Percentiles rank a stretch among this genome's conserved stretches.
phyloP scores from a whole-genome alignment of 2,113 vertebrate species.

The Brienomyrus brachyistius region DNA sequence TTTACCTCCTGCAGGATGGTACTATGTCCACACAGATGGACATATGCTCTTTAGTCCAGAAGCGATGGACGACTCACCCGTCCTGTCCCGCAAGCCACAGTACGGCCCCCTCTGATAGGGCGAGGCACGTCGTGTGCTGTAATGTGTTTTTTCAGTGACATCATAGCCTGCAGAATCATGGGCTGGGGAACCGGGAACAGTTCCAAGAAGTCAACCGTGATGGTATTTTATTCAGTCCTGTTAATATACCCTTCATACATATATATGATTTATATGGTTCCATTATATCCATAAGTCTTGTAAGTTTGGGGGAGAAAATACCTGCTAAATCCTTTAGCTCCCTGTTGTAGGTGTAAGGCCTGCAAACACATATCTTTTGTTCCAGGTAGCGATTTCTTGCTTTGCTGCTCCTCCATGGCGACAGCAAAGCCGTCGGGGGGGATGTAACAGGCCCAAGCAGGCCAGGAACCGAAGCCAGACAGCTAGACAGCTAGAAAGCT shows the following conservation, averaged over 20 bases:
- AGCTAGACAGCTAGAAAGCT: not conserved
- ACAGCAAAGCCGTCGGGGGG: not conserved
- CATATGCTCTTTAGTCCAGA: not conserved
- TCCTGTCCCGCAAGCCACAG: not conserved
- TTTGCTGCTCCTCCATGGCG: not conserved
- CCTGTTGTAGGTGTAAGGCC: not conserved
- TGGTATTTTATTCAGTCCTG: not conserved
- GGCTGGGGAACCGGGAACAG: not conserved
- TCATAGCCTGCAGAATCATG: not conserved
- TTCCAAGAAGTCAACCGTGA: not conserved
- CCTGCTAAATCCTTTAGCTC: not conserved
- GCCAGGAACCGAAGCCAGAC: not conserved
- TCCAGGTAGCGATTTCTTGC: not conserved
- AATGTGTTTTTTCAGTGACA: slow-evolving; percentile 7
- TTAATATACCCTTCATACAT: not conserved
- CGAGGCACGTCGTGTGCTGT: not conserved
- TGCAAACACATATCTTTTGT: not conserved
- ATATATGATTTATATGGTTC: not conserved
- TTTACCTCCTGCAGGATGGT: not conserved
- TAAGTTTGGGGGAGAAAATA: not conserved
- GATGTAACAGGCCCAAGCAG: not conserved
- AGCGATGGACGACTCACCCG: not conserved
- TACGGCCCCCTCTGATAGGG: not conserved
- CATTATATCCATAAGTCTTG: not conserved
- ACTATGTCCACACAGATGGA: not conserved